Percentiles rank a stretch among this genome's conserved stretches.
Conservation (phyloP, 2,797 vertebrate species). For the Clamator glandarius region DNA sequence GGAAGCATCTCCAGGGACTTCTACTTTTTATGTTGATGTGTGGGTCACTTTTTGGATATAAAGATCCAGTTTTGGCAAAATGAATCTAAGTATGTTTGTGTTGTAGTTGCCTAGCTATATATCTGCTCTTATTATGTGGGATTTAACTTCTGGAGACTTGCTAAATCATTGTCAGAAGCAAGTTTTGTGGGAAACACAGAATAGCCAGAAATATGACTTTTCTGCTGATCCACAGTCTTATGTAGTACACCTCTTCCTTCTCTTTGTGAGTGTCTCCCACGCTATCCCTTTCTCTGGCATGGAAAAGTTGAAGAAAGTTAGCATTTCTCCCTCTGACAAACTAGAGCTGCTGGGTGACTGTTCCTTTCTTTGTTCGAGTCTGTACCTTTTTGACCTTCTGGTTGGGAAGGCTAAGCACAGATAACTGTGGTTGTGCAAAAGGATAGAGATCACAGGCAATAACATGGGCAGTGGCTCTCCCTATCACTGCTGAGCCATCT, state of each 20-base stretch:
- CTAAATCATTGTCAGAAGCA: not conserved
- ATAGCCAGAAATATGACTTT: not conserved
- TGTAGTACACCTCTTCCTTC: not conserved
- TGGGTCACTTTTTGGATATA: not conserved
- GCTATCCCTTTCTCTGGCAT: not conserved
- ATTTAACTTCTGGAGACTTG: not conserved
- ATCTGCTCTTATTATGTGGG: not conserved
- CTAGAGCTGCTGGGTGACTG: not conserved
- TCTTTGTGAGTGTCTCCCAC: not conserved
- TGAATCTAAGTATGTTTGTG: not conserved
- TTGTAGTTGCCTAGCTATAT: not conserved
- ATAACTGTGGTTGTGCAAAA: not conserved
- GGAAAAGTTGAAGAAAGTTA: not conserved
- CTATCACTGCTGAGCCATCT: not conserved
- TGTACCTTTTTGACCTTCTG: not conserved
- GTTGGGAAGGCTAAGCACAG: not conserved
- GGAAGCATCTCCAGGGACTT: not conserved
- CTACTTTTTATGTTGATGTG: not conserved
- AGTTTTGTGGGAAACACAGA: not conserved
- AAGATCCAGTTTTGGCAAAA: not conserved
- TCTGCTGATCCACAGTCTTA: not conserved
- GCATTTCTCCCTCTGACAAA: not conserved
- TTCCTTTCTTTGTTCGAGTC: not conserved
- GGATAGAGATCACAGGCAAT: not conserved
- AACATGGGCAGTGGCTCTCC: not conserved